A percentile compares a stretch with the other conserved stretches of the same genome.
Conservation (phyloP, 2,888 invertebrate species). For the Cordilura impudica region DNA sequence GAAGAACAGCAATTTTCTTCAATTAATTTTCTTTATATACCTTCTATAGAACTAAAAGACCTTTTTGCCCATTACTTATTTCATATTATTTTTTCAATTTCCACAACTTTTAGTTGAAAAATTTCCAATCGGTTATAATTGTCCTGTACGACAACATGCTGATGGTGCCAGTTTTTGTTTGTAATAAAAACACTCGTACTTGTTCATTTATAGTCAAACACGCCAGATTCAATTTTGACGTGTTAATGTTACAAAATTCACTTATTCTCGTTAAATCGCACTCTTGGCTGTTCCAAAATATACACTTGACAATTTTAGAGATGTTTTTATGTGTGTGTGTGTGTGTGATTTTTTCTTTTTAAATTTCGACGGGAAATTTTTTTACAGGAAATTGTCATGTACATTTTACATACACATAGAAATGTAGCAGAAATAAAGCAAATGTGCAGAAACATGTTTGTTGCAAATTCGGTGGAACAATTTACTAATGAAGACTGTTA, state of each 20-base stretch:
- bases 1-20: too few species aligned
- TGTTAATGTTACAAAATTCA: constrained; percentile 25
- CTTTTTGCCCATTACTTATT: too few species aligned
- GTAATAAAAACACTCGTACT: not conserved
- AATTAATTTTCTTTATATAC: too few species aligned
- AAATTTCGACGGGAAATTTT: constrained; percentile 4
- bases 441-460: not conserved
- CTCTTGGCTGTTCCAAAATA: constrained; percentile 1
- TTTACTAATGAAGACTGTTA: not conserved
- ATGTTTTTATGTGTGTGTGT: not conserved
- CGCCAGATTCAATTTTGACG: constrained; percentile 12
- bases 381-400: constrained; percentile 28
- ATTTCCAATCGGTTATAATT: not conserved
- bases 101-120: not conserved
- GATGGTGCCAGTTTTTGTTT: not conserved
- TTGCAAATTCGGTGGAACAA: not conserved
- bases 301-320: constrained; percentile 20
- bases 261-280: not conserved
- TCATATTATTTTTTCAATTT: too few species aligned
- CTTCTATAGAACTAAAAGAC: too few species aligned
- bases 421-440: not conserved
- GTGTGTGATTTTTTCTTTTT: not conserved
- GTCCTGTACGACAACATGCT: not conserved
- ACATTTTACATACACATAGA: not conserved
- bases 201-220: not conserved